Base-by-base conservation (phyloP, 2,888 invertebrate genomes). In the Julus scanicus region DNA sequence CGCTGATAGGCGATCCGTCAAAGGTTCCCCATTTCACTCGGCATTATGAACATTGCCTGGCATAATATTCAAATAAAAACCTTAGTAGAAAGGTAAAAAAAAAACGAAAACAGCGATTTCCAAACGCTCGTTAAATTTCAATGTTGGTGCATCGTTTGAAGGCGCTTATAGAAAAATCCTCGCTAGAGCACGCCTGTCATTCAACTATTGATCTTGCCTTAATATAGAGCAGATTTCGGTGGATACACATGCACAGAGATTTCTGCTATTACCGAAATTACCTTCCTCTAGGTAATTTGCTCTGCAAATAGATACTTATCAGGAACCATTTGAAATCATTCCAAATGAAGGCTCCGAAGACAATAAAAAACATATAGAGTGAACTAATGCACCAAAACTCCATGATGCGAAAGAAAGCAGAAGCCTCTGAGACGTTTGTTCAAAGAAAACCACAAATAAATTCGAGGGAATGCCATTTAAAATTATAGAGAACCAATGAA, bases 251-350 rank as follows among this genome's bases (percentile, higher is more conserved):
- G 63, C 63, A 63, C n/a, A 20, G 63, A n/a, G 63, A 63, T 63
- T 63, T 63, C 63, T 63, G 63, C 63, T 63, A 63, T 63, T 63
- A 63, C 63, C n/a, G 63, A 63, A 53, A 63, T 20, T 63, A 63
- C 63, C 63, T 63, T 63, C 63, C 63, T 63, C 63, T 63, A 63
- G 63, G 63, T 63, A 63, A 63, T 63, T 63, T 63, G 63, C 63
- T 63, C 63, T 63, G 63, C 63, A 63, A 63, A 63, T 63, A 63
- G 63, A 63, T 63, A 63, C 63, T 63, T 63, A 63, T 63, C 63
- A 63, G 63, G 9, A 63, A n/a, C 63, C 63, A 63, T 63, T 63
- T 63, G 63, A 63, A 63, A 63, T 63, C 63, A 63, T 63, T 63
- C 63, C 63, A 63, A 63, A 63, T 63, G 63, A 63, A 63, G 63